Evolutionary conservation across 2,888 invertebrate genomes (phyloP).

Genomic region (Eupithecia exiguata): DNA sequence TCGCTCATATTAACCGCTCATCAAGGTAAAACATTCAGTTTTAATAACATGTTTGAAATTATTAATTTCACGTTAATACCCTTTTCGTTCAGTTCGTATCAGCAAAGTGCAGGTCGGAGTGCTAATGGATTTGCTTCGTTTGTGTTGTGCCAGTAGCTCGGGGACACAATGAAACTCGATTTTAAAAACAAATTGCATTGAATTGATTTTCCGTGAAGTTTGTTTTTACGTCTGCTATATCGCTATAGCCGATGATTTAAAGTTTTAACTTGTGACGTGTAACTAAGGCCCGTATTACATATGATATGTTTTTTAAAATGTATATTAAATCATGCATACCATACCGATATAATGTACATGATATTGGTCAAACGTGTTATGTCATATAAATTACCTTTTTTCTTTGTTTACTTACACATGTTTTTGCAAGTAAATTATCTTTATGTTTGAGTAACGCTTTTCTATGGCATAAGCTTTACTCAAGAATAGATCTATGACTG

Average conservation of each 20-base stretch:
- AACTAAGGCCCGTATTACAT: not conserved
- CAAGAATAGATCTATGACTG: too few species aligned
- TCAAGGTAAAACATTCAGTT: slow-evolving; percentile 10
- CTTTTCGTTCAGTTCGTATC: slow-evolving; percentile 6
- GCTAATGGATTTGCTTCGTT: slow-evolving; percentile 4
- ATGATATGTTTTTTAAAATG: too few species aligned
- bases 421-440: too few species aligned
- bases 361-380: too few species aligned
- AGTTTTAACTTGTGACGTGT: not conserved
- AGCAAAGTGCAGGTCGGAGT: slow-evolving; percentile 13
- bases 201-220: not conserved
- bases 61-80: slow-evolving; percentile 27
- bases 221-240: not conserved
- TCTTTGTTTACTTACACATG: too few species aligned
- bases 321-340: too few species aligned
- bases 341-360: too few species aligned
- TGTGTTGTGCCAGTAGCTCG: not conserved
- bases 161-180: not conserved
- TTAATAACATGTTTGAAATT: slow-evolving; percentile 24
- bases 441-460: not conserved
- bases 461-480: not conserved
- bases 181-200: not conserved
- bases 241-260: not conserved
- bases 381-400: too few species aligned
- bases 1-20: slow-evolving; percentile 12